Evolutionary conservation across 2,888 invertebrate species (phyloP), one percentile per base, ranked within the genome.

Genomic region (Frankliniella intonsa): DNA sequence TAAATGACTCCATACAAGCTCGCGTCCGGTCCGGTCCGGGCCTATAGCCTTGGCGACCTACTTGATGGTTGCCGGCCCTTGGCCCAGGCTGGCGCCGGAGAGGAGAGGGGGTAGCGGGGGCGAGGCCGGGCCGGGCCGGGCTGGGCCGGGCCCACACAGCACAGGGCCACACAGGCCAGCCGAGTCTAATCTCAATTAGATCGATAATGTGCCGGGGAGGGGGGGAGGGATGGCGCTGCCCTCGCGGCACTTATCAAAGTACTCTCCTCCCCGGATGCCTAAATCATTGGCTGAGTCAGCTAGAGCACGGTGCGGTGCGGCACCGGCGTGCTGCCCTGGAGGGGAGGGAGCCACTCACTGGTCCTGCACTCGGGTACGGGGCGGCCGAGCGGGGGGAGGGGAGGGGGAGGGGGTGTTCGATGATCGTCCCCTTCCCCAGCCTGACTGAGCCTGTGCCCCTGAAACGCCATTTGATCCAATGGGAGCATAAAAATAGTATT

Each of bases 161-260:
- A 2, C 69, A 7, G 69, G 69, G 69, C 25, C 69, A 76, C 8
- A n/a, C 62, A 17, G 38, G 14, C 22, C 3, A 51, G 84, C 81
- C 3, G 17, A 81, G 80, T 80, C 79, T 69, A 84, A 84, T 81
- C 81, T 81, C 65, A 50, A 83, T 76, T 76, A 76, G 69, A 76
- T 76, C 69, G 69, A 76, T 76, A 62, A 62, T 19, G 62, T 62
- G 62, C 17, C 17, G 62, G 69, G 25, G 22, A 8, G 69, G 69
- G 22, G 8, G 2, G 25, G 12, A 11, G 69, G 69, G 11, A 55
- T 19, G 55, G 55, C 55, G 14, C 55, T 55, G 55, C 38, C 38
- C 38, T 2, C 38, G 38, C 38, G 38, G 38, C 38, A 38, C 38
- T 38, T 38, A 38, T 38, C 38, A 38, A 38, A 38, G 38, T 62